These are phyloP conservation scores for Labrus mixtus DNA, from an alignment of 2,113 vertebrate species.

Conservation along the genomic window DNA sequence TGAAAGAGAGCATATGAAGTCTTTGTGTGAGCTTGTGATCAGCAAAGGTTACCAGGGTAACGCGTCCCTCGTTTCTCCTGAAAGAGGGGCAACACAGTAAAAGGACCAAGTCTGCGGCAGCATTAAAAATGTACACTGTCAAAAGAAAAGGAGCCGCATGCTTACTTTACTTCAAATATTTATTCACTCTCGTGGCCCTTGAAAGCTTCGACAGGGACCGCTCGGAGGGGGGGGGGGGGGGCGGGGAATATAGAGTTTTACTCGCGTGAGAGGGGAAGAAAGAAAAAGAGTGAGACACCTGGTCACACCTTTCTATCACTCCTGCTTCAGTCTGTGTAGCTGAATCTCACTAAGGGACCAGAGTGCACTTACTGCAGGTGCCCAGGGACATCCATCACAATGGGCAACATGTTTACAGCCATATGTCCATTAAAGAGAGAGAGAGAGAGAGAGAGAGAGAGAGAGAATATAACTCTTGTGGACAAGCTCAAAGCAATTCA, in stretches of 20 bases:
- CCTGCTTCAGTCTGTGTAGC: constrained; percentile 36
- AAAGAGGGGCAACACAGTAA: constrained; percentile 58
- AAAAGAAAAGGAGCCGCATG: constrained; percentile 46
- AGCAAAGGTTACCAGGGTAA: constrained; percentile 31
- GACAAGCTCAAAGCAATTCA: constrained; percentile 8
- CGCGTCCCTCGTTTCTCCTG: constrained; percentile 28
- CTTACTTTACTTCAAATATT: constrained; percentile 78
- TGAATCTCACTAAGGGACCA: constrained; percentile 42
- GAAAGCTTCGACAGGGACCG: constrained; percentile 66
- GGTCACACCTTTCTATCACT: constrained; percentile 67
- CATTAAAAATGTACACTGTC: constrained; percentile 76
- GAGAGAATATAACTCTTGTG: constrained; percentile 10
- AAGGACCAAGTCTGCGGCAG: constrained; percentile 35
- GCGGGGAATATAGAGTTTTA: constrained; percentile 43
- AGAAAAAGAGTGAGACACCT: constrained; percentile 31
- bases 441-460: background rate
- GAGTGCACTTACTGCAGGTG: constrained; percentile 63
- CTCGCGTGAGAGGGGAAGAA: background rate
- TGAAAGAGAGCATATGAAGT: background rate
- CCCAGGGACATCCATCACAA: constrained; percentile 55
- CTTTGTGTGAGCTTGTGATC: constrained; percentile 17
- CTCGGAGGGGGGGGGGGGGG: constrained; percentile 52
- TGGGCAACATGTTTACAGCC: constrained; percentile 13
- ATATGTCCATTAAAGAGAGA: constrained; percentile 52
- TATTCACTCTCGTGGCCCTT: constrained; percentile 73